Evolutionary conservation across 2,113 vertebrate species (phyloP).

Genomic region (Meles meles): DNA sequence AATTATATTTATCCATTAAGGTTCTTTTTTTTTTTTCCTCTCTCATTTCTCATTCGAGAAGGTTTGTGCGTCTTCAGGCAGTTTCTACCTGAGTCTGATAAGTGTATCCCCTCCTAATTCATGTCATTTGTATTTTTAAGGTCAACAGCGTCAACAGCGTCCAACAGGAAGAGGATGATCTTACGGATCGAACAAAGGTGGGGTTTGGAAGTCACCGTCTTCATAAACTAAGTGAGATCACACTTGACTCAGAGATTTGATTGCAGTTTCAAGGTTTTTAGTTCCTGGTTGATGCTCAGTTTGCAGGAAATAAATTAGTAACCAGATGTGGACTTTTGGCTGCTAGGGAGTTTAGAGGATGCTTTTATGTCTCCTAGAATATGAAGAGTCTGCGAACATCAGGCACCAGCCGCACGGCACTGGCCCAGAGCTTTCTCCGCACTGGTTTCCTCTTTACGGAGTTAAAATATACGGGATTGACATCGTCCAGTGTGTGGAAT

Average conservation of each 20-base stretch:
- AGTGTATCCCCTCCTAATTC: neutral
- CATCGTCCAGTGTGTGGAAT: neutral
- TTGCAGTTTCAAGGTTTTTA: neutral
- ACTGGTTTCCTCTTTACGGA: neutral
- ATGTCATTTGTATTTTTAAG: constrained; percentile 15
- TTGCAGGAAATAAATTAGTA: neutral
- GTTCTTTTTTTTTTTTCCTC: neutral
- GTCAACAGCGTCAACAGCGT: neutral
- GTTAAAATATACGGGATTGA: no score
- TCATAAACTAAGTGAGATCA: no score
- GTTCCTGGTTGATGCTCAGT: neutral
- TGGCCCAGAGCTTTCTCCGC: neutral
- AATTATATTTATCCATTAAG: neutral
- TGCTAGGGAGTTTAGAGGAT: neutral
- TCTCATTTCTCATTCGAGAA: neutral
- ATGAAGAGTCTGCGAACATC: neutral
- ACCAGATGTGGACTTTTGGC: neutral
- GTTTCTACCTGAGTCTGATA: neutral
- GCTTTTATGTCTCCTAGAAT: neutral
- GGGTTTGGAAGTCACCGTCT: neutral
- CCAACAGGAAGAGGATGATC: neutral
- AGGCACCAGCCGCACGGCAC: fast-evolving
- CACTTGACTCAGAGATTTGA: neutral
- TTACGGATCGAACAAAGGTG: neutral
- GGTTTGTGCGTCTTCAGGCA: neutral